phyloP scores from a whole-genome alignment of 2,888 invertebrate species.

The Lasioglossum zephyrum region DNA sequence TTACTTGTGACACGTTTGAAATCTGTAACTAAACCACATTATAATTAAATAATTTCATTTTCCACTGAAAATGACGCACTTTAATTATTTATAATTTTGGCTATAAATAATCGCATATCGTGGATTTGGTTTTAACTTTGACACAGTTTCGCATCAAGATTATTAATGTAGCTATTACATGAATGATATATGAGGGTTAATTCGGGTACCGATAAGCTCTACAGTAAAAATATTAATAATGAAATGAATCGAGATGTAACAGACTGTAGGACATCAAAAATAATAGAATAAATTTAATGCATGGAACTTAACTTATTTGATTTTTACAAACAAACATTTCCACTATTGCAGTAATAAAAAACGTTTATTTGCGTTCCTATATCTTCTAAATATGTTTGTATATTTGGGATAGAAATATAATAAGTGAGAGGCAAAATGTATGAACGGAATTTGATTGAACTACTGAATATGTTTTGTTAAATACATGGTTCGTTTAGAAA shows the following conservation, averaged over 20 bases:
- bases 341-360: neutral
- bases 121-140: neutral
- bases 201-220: neutral
- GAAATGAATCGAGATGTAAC: neutral
- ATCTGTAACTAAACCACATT: neutral
- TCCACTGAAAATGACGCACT: neutral
- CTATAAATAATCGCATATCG: neutral
- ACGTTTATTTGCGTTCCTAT: neutral
- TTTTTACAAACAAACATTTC: neutral
- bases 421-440: too few species aligned
- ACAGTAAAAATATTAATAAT: neutral
- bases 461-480: too few species aligned
- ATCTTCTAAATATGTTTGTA: too few species aligned
- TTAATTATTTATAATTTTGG: neutral
- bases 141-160: neutral
- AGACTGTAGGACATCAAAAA: neutral
- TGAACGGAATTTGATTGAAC: too few species aligned
- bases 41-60: neutral
- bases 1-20: neutral
- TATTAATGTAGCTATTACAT: neutral
- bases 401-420: too few species aligned
- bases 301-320: too few species aligned
- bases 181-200: conserved; percentile 1
- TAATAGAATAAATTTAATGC: neutral
- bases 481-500: too few species aligned